phyloP scores from a whole-genome alignment of 37 sponge, comb jelly and placozoan genomes.

The Theonella swinhoei region DNA sequence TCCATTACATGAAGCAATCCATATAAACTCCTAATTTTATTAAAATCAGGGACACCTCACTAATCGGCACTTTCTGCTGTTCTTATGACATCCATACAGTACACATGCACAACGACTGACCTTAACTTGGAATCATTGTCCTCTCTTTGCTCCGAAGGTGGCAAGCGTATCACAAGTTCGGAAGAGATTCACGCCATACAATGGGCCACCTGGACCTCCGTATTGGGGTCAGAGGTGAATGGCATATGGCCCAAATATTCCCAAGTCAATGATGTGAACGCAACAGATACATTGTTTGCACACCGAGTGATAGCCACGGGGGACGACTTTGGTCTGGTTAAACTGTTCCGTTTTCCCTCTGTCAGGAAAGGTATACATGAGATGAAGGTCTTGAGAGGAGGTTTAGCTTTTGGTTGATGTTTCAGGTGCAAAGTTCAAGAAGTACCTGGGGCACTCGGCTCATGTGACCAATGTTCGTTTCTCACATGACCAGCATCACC shows the following conservation, averaged over 20 bases:
- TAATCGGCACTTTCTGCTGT: too few species aligned
- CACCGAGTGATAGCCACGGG: constrained; percentile 89
- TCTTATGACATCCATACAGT: too few species aligned
- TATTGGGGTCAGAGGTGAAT: constrained; percentile 83
- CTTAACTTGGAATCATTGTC: too few species aligned
- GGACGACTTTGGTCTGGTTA: constrained; percentile 98
- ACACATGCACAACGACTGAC: too few species aligned
- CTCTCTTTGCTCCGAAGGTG: constrained; percentile 45
- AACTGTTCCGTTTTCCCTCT: constrained; percentile 92
- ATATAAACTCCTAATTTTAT: too few species aligned
- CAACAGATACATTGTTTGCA: constrained; percentile 71
- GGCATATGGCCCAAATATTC: constrained; percentile 97
- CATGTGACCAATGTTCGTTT: constrained; percentile 98
- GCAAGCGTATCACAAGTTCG: constrained; percentile 59
- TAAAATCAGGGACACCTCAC: too few species aligned
- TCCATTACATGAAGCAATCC: too few species aligned
- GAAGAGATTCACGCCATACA: constrained; percentile 77
- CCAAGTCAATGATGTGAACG: constrained; percentile 94
- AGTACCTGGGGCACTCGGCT: constrained; percentile 96
- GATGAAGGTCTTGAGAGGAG: too few species aligned
- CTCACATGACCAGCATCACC: constrained; percentile 61
- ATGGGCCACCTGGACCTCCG: constrained; percentile 86
- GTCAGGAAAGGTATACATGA: constrained; percentile 91
- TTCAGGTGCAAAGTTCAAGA: constrained; percentile 87
- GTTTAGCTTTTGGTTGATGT: background rate